Percentiles rank a stretch among this genome's conserved stretches.
Evolutionary conservation across 2,888 invertebrate species (phyloP).

Genomic region (Macrophya annulata): DNA sequence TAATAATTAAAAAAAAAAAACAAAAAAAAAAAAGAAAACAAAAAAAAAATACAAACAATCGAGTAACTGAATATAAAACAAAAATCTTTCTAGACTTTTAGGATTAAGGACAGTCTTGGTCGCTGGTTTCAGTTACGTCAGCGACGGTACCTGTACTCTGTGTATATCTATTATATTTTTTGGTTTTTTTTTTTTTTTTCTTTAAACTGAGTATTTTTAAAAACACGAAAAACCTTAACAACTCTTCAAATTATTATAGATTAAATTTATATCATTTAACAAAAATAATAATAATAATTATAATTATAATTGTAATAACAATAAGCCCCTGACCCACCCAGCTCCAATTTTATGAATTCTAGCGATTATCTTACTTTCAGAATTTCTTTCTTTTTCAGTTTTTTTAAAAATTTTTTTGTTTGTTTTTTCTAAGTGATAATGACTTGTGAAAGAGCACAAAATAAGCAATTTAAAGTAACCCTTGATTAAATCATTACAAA

Average conservation of each 20-base stretch:
- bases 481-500: background rate
- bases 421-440: background rate
- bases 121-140: constrained; percentile 66
- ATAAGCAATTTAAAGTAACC: constrained; percentile 45
- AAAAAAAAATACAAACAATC: constrained; percentile 49
- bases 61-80: constrained; percentile 57
- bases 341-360: background rate
- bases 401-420: background rate
- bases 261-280: constrained; percentile 20
- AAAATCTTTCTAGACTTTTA: constrained; percentile 66
- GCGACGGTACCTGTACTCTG: constrained; percentile 73
- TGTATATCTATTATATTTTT: constrained; percentile 70
- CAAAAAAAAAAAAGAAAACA: constrained; percentile 39
- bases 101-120: constrained; percentile 68
- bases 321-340: background rate
- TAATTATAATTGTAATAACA: constrained; percentile 8
- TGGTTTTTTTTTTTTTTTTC: constrained; percentile 61
- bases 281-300: background rate
- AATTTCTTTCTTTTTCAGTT: background rate
- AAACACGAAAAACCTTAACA: constrained; percentile 48
- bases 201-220: constrained; percentile 69
- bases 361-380: constrained; percentile 17
- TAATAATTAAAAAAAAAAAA: constrained; percentile 64
- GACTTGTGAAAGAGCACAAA: constrained; percentile 35
- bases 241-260: constrained; percentile 10